Evolutionary conservation across 2,888 invertebrate species (phyloP), one percentile per base, ranked within the genome.

Genomic region (Sarcophaga carnaria): DNA sequence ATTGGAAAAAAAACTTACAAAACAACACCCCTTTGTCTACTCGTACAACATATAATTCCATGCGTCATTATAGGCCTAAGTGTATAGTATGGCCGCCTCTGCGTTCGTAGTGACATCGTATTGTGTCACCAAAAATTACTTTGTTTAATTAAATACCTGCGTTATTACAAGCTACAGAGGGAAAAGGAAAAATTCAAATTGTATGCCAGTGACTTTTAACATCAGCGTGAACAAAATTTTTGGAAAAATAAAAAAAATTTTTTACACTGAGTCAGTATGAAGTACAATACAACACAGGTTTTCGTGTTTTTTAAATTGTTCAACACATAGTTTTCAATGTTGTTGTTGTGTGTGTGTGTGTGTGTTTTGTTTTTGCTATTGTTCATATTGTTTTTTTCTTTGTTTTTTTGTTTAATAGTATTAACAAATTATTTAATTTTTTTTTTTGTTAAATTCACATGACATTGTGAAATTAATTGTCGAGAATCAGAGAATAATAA

Each of bases 391-490:
- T 54, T 54, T 12, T 54, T 54, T 54, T 49, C 1, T 49, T 22
- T 22, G 1, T 22, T 22, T 22, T 22, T 54, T 54, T 54, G 4
- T 77, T 83, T 77, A 64, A 72, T 75, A 81, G 62, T 25, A 76
- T 70, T 63, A 81, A 37, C 81, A 75, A 75, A 81, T 75, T 54
- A 54, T 62, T 80, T 75, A 69, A 81, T 69, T 49, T 37, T 75
- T 27, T 49, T 81, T 69, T 27, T 69, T 70, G 69, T 64, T 75
- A 60, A 76, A 79, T 80, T 86, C 82, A 76, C 82, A 82, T 80
- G 79, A 80, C 25, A 63, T 83, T 83, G 86, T 82, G 78, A 75
- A 84, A 84, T 84, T 77, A 72, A 60, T 60, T 62, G 49, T 49
- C 17, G 66, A 71, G 47, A 4, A 14, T 54, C 17, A 54, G 12